phyloP scores from a whole-genome alignment of 2,888 invertebrate genomes.

The Ramazzottius varieornatus region DNA sequence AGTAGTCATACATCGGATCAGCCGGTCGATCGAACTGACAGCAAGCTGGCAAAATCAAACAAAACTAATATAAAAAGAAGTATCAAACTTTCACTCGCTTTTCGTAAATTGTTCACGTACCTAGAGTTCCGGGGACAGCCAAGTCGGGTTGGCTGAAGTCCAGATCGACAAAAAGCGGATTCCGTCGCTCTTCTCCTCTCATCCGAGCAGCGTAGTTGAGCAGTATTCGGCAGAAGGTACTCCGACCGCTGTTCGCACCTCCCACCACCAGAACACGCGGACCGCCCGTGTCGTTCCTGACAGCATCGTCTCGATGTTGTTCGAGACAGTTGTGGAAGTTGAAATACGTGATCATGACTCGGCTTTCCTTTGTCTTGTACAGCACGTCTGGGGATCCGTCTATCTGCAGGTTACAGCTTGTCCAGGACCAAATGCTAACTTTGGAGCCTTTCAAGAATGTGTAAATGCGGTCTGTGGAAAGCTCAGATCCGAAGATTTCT shows the following conservation, averaged over 20 bases:
- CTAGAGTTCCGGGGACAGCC: background rate
- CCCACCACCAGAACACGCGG: background rate
- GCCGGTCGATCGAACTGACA: constrained; percentile 3
- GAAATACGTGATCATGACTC: background rate
- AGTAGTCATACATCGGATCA: background rate
- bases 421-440: constrained; percentile 1
- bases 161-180: constrained; percentile 3
- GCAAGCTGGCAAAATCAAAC: background rate
- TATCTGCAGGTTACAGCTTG: background rate
- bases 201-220: background rate
- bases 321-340: constrained; percentile 3
- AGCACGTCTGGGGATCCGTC: background rate
- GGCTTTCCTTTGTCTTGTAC: background rate
- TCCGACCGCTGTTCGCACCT: background rate
- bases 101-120: no score
- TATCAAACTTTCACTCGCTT: no score
- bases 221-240: background rate
- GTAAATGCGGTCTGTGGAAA: background rate
- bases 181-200: background rate
- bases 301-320: background rate
- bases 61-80: background rate
- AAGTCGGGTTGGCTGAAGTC: background rate
- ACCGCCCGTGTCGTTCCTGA: background rate
- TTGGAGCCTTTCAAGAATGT: background rate
- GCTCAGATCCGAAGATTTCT: background rate